Conservation (phyloP, 2,797 vertebrate species). For the Sebastes itinus region DNA sequence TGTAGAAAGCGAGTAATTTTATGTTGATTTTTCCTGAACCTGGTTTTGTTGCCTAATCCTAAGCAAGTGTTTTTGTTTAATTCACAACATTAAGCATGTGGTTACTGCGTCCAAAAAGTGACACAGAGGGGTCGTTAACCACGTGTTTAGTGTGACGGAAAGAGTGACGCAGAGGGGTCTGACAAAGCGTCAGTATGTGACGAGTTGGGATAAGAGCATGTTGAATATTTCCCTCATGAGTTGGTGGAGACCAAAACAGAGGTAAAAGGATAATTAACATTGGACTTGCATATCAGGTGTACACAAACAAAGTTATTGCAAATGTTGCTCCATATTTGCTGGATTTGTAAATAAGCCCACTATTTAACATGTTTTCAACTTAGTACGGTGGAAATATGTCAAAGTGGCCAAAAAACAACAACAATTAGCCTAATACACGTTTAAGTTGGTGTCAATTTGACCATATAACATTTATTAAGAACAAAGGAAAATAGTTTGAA, state of each 20-base stretch:
- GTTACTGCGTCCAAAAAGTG: background rate
- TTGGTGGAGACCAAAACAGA: background rate
- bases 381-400: background rate
- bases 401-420: background rate
- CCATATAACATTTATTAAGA: conserved; percentile 10
- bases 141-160: no score
- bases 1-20: accelerated
- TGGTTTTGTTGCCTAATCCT: no score
- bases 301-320: background rate
- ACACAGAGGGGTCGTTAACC: background rate
- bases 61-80: background rate
- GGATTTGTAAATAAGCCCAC: background rate
- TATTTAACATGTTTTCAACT: background rate
- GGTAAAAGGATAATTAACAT: background rate
- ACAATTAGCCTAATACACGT: background rate
- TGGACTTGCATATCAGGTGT: background rate
- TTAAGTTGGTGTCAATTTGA: background rate
- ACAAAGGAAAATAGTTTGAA: conserved; percentile 47
- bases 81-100: background rate
- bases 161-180: background rate
- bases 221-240: background rate
- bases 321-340: background rate
- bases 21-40: no score
- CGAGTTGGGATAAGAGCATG: background rate
- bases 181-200: background rate